A percentile compares a stretch with the other conserved stretches of the same genome.
Conservation (phyloP, 2,113 vertebrate species). For the Lates calcarifer region DNA sequence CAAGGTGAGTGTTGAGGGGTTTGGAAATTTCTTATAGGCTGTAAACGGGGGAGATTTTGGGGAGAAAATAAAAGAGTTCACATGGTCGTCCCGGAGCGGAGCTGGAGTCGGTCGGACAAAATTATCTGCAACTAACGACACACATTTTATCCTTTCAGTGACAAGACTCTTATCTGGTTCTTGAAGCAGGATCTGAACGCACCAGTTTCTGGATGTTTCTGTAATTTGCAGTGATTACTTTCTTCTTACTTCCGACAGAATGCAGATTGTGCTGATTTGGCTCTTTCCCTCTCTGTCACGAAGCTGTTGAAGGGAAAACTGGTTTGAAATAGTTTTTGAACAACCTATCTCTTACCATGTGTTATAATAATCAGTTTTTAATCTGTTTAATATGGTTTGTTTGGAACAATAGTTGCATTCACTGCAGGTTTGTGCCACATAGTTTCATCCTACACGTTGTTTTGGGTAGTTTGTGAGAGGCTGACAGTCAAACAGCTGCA, state of each 20-base stretch:
- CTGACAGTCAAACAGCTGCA: not conserved
- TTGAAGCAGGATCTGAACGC: not conserved
- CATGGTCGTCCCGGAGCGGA: conserved; percentile 62
- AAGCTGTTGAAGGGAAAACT: not conserved
- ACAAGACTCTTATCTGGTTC: not conserved
- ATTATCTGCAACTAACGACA: conserved; percentile 13
- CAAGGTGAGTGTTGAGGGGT: conserved; percentile 87
- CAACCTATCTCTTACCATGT: not conserved
- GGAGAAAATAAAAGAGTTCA: conserved; percentile 42
- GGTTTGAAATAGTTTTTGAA: conserved; percentile 38
- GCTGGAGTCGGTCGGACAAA: conserved; percentile 21
- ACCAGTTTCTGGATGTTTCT: conserved; percentile 12
- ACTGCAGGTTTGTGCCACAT: conserved; percentile 13
- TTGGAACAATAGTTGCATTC: conserved; percentile 6
- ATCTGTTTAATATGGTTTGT: conserved; percentile 29
- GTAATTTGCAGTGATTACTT: conserved; percentile 40
- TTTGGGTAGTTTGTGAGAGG: conserved; percentile 4
- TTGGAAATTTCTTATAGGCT: not conserved
- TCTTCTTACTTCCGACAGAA: conserved; percentile 4
- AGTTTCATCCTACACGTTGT: conserved; percentile 17
- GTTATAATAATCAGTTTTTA: not conserved
- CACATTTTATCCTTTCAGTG: not conserved
- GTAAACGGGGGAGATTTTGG: not conserved
- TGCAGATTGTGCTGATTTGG: conserved; percentile 50
- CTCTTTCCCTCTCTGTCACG: conserved; percentile 23